Evolutionary conservation across 2,113 vertebrate species (phyloP), one percentile per base, ranked within the genome.

Genomic region (Polypterus senegalus): DNA sequence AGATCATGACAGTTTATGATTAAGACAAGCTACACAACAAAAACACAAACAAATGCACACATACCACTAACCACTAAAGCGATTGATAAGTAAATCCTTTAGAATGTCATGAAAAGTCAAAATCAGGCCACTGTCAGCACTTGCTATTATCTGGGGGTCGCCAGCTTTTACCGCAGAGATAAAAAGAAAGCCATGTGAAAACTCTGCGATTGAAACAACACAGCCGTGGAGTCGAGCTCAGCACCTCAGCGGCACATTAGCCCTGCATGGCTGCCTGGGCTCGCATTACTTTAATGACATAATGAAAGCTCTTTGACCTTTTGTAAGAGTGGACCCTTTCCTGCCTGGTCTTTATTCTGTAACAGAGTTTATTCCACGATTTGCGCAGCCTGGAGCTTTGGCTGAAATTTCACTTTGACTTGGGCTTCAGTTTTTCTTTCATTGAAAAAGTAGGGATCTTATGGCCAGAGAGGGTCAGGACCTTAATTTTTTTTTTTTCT

Each of bases 71-170:
- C 51, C 51, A n/a, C 10, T n/a, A 53, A 27, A 27, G 5, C 3
- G 53, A 4, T 11, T 54, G 53, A 9, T 54, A 54, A 54, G 11
- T 11, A 27, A 27, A 54, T 54, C 53, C 11, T 11, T 10, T 4
- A 54, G 9, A 9, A 54, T 54, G 53, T 3, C 53, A 54, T 5
- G 3, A 54, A 57, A 3, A n/a, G 6, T 57, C 11, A 57, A 57
- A 27, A 27, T 27, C 10, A 51, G 49, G 74, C 65, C 73, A 67
- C 75, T 76, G 80, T 79, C 77, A 74, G 68, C 77, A 66, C 44
- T 59, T 67, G 80, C 82, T 72, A 78, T 82, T 77, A 75, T 79
- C 73, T 66, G 65, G 61, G 9, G 5, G 60, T 73, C 72, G 65
- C 71, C 67, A 69, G 71, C 62, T 69, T 73, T 75, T 71, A 72